Base-by-base conservation (phyloP, 2,113 vertebrate species). In the Megaptera novaeangliae region DNA sequence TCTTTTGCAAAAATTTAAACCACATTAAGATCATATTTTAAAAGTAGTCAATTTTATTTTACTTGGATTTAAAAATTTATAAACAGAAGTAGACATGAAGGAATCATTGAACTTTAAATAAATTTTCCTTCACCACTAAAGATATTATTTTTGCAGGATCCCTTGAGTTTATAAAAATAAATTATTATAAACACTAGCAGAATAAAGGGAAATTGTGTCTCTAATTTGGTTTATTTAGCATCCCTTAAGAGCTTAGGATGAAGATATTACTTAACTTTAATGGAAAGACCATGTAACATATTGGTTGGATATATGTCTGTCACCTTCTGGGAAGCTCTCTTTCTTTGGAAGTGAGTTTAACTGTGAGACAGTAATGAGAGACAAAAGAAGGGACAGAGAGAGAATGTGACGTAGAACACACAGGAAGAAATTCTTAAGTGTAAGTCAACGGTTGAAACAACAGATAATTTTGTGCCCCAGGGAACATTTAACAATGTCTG, bases 91-190 rank as follows among this genome's bases (percentile, higher is more conserved):
- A 66, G 83, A 90, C 25, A 17, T 77, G 72, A 97, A 97, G 21
- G 39, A 84, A 90, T 94, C 34, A 27, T 14, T 98, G 87, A 97
- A 93, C 5, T 87, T 97, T 49, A 97, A 95, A 66, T 44, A 98
- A 88, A 88, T 87, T 93, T 95, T 88, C 80, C 49, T 97, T 97
- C 64, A 85, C 55, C 44, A 68, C 57, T 88, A 17, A 69, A 97
- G 34, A 95, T 25, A 63, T 95, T 97, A 94, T 75, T 69, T 95
- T 94, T 46, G 84, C 0, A 92, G 61, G 18, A 75, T 85, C 59
- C 14, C 25, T 96, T 88, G 93, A 88, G 23, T 93, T 89, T n/a
- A 61, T 93, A 34, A 0, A 96, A 98, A 97, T 93, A 98, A 92
- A 71, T 97, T 96, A 17, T 87, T 97, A 57, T 78, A 68, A 97